A percentile compares a stretch with the other conserved stretches of the same genome.
Conservation (phyloP, 1,140 invertebrate species). For the Xylocopa sonorina region DNA sequence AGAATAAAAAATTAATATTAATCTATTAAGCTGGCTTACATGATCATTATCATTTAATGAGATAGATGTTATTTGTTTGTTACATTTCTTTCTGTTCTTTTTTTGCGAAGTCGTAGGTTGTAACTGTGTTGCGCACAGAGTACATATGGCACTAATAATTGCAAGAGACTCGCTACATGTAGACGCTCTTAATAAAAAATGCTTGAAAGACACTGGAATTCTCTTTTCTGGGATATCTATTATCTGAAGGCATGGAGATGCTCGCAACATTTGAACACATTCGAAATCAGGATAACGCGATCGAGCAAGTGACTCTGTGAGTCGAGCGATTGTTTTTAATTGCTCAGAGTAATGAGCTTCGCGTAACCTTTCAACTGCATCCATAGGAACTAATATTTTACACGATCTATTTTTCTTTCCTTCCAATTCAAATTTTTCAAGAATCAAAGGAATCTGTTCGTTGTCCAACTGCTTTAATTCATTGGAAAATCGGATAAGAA, state of each 20-base stretch:
- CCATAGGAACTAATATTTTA: conserved; percentile 76
- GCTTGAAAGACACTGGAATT: conserved; percentile 73
- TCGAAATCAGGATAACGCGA: conserved; percentile 70
- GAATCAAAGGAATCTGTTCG: conserved; percentile 69
- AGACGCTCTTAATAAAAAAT: conserved; percentile 75
- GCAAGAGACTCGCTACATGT: conserved; percentile 80
- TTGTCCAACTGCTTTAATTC: conserved; percentile 71
- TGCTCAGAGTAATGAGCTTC: conserved; percentile 77
- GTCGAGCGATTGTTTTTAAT: conserved; percentile 70
- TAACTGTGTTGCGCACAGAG: conserved; percentile 65
- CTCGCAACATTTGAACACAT: conserved; percentile 71
- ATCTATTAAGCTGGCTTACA: conserved; percentile 8
- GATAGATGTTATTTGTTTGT: conserved; percentile 69
- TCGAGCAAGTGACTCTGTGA: conserved; percentile 73
- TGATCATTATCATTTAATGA: conserved; percentile 68
- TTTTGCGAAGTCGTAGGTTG: conserved; percentile 70
- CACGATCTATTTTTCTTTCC: conserved; percentile 66
- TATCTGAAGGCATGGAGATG: conserved; percentile 67
- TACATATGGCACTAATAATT: conserved; percentile 76
- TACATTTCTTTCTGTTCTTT: conserved; percentile 77
- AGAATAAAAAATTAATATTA: background rate
- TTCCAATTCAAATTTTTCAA: conserved; percentile 72
- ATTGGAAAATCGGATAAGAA: conserved; percentile 67
- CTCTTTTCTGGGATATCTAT: conserved; percentile 70
- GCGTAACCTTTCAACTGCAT: conserved; percentile 76